Evolutionary conservation across 2,113 vertebrate genomes (phyloP).

Genomic region (Dryoscopus gambensis): DNA sequence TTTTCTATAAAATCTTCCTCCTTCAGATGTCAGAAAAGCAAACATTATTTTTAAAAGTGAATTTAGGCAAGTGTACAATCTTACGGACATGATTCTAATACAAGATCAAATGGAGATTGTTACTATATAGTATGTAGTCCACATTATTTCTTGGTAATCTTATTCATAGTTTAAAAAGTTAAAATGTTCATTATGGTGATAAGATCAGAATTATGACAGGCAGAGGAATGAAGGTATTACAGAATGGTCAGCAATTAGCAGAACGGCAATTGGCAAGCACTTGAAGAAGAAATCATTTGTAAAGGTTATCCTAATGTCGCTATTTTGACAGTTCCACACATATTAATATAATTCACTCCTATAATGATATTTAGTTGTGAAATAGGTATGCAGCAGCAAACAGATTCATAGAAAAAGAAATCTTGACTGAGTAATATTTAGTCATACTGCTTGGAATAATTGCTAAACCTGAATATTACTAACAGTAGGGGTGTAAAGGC

Average conservation of each 20-base stretch:
- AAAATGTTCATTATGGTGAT: not conserved
- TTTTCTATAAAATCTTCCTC: not conserved
- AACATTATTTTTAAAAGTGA: not conserved
- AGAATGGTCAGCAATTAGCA: not conserved
- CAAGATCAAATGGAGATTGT: not conserved
- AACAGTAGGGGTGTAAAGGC: not conserved
- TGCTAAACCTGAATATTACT: not conserved
- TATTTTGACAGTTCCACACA: not conserved
- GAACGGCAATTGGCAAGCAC: not conserved
- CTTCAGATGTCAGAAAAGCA: not conserved
- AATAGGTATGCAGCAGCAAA: not conserved
- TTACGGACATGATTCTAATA: accelerated
- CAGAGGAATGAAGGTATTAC: not conserved
- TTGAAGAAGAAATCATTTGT: not conserved
- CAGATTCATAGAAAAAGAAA: not conserved
- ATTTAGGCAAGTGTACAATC: not conserved
- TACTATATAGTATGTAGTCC: not conserved
- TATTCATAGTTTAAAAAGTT: not conserved
- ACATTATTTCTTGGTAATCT: not conserved
- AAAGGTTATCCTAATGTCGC: not conserved
- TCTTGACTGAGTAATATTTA: not conserved
- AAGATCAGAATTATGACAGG: not conserved
- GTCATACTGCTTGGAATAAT: not conserved
- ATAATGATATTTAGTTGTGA: not conserved
- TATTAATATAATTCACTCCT: not conserved